These are phyloP conservation scores for Neosilurus hyrtlii DNA, from an alignment of 2,797 vertebrate species.

Conservation along the genomic window DNA sequence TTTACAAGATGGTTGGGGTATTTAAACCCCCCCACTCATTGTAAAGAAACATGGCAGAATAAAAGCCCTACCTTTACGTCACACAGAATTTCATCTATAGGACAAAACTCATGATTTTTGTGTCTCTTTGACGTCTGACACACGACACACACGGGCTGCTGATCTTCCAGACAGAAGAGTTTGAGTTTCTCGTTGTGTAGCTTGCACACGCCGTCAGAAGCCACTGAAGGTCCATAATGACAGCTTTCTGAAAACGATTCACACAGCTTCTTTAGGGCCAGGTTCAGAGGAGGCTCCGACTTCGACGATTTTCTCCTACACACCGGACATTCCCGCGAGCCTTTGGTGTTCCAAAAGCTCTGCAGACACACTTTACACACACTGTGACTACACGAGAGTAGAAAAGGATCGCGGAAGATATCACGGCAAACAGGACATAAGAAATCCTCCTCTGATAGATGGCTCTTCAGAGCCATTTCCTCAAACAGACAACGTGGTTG, in stretches of 20 bases:
- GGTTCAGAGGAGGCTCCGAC: neutral
- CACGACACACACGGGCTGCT: constrained; percentile 25
- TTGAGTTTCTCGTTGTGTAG: constrained; percentile 7
- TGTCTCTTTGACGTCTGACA: constrained; percentile 24
- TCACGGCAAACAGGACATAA: constrained; percentile 15
- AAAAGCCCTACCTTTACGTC: neutral
- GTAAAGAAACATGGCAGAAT: neutral
- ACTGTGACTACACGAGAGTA: constrained; percentile 25
- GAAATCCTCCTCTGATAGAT: neutral
- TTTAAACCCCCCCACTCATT: neutral
- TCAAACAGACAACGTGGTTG: neutral
- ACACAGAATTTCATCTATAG: constrained; percentile 3
- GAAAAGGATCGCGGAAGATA: constrained; percentile 8
- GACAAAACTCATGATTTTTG: neutral
- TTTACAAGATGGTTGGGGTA: no score
- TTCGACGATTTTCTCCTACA: neutral
- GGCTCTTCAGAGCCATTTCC: neutral
- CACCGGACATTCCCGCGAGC: neutral
- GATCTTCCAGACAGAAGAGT: constrained; percentile 13
- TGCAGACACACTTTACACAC: constrained; percentile 23
- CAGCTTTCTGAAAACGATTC: neutral
- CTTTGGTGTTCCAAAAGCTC: neutral
- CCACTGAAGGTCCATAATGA: neutral
- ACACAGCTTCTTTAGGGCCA: neutral
- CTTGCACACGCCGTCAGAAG: neutral